Percentiles rank a stretch among this genome's conserved stretches.
Conservation (phyloP, 2,113 vertebrate genomes). For the Rhinichthys klamathensis region DNA sequence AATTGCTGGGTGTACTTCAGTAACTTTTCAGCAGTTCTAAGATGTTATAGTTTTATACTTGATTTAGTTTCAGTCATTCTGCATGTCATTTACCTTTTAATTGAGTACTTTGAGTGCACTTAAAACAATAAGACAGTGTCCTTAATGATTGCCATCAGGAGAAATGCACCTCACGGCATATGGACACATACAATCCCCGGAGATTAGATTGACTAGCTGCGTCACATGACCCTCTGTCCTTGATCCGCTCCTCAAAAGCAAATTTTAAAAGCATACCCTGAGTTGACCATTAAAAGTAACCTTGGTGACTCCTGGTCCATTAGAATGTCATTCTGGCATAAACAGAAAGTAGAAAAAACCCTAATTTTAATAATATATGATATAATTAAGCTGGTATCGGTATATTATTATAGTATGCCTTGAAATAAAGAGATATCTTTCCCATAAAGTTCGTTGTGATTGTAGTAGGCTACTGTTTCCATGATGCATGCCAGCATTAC, state of each 20-base stretch:
- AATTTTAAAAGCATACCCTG: slow-evolving; percentile 3
- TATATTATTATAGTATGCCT: neutral
- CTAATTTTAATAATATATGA: neutral
- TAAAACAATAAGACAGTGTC: neutral
- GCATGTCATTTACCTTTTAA: neutral
- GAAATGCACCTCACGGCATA: slow-evolving; percentile 67
- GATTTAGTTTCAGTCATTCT: neutral
- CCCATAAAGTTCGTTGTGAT: neutral
- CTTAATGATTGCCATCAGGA: neutral
- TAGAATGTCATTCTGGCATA: neutral
- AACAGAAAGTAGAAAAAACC: neutral
- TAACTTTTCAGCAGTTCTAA: neutral
- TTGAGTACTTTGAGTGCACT: neutral
- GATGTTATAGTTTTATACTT: neutral
- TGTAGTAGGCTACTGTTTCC: neutral
- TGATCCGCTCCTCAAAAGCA: slow-evolving; percentile 28
- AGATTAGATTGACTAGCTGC: slow-evolving; percentile 72
- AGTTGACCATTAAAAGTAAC: neutral
- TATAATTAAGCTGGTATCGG: neutral
- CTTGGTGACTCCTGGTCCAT: neutral
- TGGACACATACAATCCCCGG: slow-evolving; percentile 74
- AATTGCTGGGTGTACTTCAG: neutral
- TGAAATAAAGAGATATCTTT: neutral
- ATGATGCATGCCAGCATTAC: neutral
- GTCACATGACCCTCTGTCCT: slow-evolving; percentile 66